These are phyloP conservation scores for Gobio gobio DNA, from an alignment of 2,113 vertebrate species.

Conservation along the genomic window DNA sequence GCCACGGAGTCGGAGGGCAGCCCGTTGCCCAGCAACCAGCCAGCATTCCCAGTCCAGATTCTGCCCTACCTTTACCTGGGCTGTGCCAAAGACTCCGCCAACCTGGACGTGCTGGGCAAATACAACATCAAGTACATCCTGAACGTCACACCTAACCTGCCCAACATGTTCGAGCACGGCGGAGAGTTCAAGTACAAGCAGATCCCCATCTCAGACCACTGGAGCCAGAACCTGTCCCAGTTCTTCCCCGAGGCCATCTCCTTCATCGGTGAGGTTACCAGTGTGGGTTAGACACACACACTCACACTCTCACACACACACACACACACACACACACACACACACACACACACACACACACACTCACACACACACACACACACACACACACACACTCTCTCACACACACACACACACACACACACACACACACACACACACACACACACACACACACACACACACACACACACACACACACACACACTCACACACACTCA, in stretches of 20 bases:
- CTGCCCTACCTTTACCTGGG: constrained; percentile 97
- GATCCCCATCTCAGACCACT: constrained; percentile 99
- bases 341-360: too few species aligned
- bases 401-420: too few species aligned
- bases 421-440: too few species aligned
- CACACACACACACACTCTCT: too few species aligned
- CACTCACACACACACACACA: too few species aligned
- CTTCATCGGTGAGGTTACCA: constrained; percentile 99
- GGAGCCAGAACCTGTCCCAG: constrained; percentile 99
- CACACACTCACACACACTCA: too few species aligned
- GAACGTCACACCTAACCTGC: constrained; percentile 98
- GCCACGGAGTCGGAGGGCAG: constrained; percentile 96
- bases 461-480: too few species aligned
- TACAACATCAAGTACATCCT: constrained; percentile 99
- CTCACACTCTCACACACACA: too few species aligned
- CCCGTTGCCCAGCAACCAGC: constrained; percentile 91
- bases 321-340: too few species aligned
- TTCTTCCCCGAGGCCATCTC: constrained; percentile 99
- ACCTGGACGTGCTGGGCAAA: constrained; percentile 94
- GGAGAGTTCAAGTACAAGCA: constrained; percentile 99
- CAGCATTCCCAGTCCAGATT: constrained; percentile 97
- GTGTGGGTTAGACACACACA: too few species aligned
- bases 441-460: too few species aligned
- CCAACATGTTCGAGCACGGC: constrained; percentile 96
- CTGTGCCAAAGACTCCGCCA: constrained; percentile 98